These are phyloP conservation scores for Grammomys dolichurus DNA, from an alignment of 2,113 vertebrate species.

Conservation along the genomic window DNA sequence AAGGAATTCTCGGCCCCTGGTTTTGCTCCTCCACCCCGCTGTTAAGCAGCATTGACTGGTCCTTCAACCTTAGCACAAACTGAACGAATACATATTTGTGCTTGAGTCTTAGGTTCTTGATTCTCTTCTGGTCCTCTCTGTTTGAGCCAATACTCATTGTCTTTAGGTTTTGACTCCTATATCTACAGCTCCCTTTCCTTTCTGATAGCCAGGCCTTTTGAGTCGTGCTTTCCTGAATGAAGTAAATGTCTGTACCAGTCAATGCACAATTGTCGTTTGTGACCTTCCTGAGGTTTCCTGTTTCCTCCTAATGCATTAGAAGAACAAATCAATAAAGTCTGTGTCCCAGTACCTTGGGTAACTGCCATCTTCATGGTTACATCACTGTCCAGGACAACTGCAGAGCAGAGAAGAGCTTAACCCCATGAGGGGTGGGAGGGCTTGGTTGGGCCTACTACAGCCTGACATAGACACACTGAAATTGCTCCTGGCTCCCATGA, in stretches of 20 bases:
- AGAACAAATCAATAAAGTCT: slow-evolving; percentile 84
- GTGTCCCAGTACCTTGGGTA: slow-evolving; percentile 81
- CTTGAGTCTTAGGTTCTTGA: slow-evolving; percentile 45
- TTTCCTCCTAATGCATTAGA: slow-evolving; percentile 83
- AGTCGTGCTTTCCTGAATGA: slow-evolving; percentile 57
- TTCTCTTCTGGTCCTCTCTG: slow-evolving; percentile 13
- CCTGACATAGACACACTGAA: slow-evolving; percentile 66
- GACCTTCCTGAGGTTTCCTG: slow-evolving; percentile 77
- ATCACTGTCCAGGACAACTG: slow-evolving; percentile 56
- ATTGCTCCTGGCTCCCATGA: slow-evolving; percentile 46
- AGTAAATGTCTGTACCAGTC: slow-evolving; percentile 60
- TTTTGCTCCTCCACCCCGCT: not conserved
- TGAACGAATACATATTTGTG: slow-evolving; percentile 24
- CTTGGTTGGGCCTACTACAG: slow-evolving; percentile 33
- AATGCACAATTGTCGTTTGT: slow-evolving; percentile 78
- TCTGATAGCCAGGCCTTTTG: slow-evolving; percentile 41
- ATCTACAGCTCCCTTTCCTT: slow-evolving; percentile 41
- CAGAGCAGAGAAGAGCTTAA: slow-evolving; percentile 34
- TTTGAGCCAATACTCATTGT: not conserved
- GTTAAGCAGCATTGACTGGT: not conserved
- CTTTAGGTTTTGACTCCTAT: slow-evolving; percentile 39
- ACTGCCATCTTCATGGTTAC: slow-evolving; percentile 72
- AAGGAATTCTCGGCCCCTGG: not conserved
- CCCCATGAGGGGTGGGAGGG: slow-evolving; percentile 34
- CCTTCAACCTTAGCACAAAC: not conserved